Evolutionary conservation across 1,140 invertebrate genomes (phyloP), one percentile per base, ranked within the genome.

Genomic region (Drosophila sucinea): DNA sequence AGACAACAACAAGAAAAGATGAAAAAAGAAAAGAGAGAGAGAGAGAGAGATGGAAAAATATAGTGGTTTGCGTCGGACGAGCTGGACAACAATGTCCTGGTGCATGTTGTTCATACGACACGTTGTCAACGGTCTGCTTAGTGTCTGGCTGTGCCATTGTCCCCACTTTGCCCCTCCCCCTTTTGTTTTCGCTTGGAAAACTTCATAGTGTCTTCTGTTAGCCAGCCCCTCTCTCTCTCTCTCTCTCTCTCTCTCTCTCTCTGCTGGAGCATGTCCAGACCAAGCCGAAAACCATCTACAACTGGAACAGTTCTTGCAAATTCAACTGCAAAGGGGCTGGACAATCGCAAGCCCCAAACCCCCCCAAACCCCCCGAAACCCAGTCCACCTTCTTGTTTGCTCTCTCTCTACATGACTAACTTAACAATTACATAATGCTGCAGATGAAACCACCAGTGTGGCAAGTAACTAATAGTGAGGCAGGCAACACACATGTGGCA

Each of bases 111-210:
- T 58, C 56, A 58, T 58, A 58, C 56, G 56, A 33, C 56, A 58
- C 56, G 56, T 58, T 58, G 56, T 58, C 56, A 58, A 58, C 56
- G 56, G 56, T 58, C 56, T 58, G 56, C 56, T 58, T 58, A 58
- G 56, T 35, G 56, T 58, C 56, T 58, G 56, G 56, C 56, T 58
- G 56, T 58, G 56, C 56, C 56, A 58, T 58, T 58, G 56, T 58
- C 56, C 17, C 25, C n/a, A 10, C n/a, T 25, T 29, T 7, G 23
- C 2, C 8, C 41, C 1, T 7, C 23, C 2, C 35, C 35, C 35
- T 11, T 10, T 33, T 27, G 41, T 54, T 57, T 29, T 35, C 17
- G 17, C 17, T 8, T 17, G 17, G 23, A 23, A 47, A 47, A 47
- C 17, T 47, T 51, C 44, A 51, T 23, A 27, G 44, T 51, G 44